Evolutionary conservation across 2,113 vertebrate genomes (phyloP).

Genomic region (Phasianus colchicus): DNA sequence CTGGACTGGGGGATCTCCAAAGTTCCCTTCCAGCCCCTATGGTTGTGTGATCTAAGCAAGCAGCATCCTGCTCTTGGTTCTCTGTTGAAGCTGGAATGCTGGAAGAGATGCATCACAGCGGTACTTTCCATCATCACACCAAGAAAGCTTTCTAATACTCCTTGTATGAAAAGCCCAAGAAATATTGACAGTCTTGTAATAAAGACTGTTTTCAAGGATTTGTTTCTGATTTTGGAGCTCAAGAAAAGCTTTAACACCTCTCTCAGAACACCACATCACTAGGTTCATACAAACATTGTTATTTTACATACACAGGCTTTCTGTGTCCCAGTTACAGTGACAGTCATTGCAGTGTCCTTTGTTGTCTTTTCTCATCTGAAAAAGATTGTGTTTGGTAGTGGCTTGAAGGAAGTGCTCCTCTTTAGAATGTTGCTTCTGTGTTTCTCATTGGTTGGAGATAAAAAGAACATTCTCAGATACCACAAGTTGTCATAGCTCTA

Average conservation of each 20-base stretch:
- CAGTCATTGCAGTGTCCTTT: not conserved
- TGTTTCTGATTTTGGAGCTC: not conserved
- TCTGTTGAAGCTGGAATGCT: not conserved
- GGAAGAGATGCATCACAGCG: not conserved
- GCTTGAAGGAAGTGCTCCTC: not conserved
- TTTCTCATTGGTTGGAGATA: slow-evolving; percentile 8
- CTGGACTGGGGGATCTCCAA: not conserved
- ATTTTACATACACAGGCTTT: not conserved
- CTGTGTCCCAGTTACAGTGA: not conserved
- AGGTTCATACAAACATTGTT: not conserved
- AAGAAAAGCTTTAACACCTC: not conserved
- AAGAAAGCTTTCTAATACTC: not conserved
- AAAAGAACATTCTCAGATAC: not conserved
- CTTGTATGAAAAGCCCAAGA: not conserved
- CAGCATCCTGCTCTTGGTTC: not conserved
- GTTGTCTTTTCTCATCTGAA: not conserved
- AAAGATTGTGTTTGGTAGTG: not conserved
- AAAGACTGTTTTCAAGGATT: not conserved
- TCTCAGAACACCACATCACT: not conserved
- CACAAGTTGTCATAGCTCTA: not conserved
- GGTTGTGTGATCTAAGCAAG: not conserved
- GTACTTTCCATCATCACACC: not conserved
- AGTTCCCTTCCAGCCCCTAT: not conserved
- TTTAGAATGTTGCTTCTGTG: not conserved
- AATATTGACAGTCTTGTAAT: not conserved